A percentile compares a stretch with the other conserved stretches of the same genome.
Evolutionary conservation across 2,113 vertebrate species (phyloP).

Genomic region (Amphilophus citrinellus): DNA sequence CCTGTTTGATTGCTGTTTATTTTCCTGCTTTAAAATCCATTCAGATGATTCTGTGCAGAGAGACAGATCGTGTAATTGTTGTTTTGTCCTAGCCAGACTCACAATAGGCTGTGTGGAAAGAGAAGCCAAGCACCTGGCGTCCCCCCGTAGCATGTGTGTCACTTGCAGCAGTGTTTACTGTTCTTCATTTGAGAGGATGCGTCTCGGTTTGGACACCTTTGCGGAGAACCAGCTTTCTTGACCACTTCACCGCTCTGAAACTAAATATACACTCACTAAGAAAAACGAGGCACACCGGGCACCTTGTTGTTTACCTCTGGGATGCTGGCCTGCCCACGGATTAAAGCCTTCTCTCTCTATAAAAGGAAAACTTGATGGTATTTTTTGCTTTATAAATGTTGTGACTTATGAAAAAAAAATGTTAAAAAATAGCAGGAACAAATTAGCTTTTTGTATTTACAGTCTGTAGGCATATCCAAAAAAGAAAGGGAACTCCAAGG

Average conservation of each 20-base stretch:
- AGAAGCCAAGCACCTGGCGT: constrained; percentile 22
- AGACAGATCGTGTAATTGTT: constrained; percentile 9
- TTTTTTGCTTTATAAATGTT: constrained; percentile 42
- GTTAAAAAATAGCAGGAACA: constrained; percentile 12
- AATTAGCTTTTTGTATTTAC: constrained; percentile 8
- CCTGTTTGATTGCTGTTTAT: not conserved
- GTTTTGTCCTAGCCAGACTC: not conserved
- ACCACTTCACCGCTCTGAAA: constrained; percentile 24
- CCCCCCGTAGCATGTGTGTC: constrained; percentile 13
- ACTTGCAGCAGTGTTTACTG: not conserved
- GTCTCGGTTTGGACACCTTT: constrained; percentile 10
- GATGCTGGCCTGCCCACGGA: constrained; percentile 2
- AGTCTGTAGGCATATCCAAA: not conserved
- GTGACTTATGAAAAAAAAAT: constrained; percentile 2
- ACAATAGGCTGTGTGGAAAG: not conserved
- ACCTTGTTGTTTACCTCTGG: constrained; percentile 50
- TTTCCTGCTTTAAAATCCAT: constrained; percentile 24
- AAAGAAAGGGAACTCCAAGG: constrained; percentile 30
- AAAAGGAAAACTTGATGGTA: constrained; percentile 25
- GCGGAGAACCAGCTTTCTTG: not conserved
- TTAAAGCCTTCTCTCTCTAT: constrained; percentile 17
- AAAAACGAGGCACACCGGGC: constrained; percentile 7
- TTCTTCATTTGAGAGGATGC: constrained; percentile 8
- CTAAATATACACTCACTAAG: constrained; percentile 25
- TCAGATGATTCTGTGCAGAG: not conserved